Conservation (phyloP, 2,888 invertebrate species). For the Zonitis immaculata region DNA sequence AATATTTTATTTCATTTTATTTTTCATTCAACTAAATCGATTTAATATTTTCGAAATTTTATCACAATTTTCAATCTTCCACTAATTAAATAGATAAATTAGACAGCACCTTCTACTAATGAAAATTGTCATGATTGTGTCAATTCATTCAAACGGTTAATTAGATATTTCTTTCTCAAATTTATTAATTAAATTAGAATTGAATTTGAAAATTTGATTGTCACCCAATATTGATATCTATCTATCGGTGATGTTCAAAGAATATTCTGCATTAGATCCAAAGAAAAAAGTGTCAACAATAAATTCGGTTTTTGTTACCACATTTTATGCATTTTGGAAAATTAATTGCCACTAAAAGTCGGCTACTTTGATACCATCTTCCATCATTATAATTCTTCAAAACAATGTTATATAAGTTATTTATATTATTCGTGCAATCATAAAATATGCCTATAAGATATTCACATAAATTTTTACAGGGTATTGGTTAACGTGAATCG, state of each 20-base stretch:
- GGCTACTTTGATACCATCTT: background rate
- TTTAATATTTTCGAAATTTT: too few species aligned
- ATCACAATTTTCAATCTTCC: background rate
- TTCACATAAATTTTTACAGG: too few species aligned
- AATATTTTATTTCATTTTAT: too few species aligned
- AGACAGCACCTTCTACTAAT: background rate
- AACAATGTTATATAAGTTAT: conserved; percentile 1
- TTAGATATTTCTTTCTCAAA: background rate
- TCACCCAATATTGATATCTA: background rate
- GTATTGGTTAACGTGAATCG: too few species aligned
- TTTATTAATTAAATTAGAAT: background rate
- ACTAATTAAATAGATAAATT: background rate
- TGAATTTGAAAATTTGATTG: background rate
- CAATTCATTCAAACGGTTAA: background rate
- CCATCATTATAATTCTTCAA: background rate
- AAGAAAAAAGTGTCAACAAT: conserved; percentile 7
- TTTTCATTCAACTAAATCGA: too few species aligned
- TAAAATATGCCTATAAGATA: too few species aligned
- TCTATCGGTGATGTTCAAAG: conserved; percentile 18
- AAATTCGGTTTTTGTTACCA: conserved; percentile 13
- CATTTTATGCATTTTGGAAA: conserved; percentile 10
- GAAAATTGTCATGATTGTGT: background rate
- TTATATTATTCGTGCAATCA: background rate
- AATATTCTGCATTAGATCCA: conserved; percentile 14
- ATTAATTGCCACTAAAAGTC: conserved; percentile 6